Conservation (phyloP, 2,113 vertebrate species). For the Chaetodon auriga region DNA sequence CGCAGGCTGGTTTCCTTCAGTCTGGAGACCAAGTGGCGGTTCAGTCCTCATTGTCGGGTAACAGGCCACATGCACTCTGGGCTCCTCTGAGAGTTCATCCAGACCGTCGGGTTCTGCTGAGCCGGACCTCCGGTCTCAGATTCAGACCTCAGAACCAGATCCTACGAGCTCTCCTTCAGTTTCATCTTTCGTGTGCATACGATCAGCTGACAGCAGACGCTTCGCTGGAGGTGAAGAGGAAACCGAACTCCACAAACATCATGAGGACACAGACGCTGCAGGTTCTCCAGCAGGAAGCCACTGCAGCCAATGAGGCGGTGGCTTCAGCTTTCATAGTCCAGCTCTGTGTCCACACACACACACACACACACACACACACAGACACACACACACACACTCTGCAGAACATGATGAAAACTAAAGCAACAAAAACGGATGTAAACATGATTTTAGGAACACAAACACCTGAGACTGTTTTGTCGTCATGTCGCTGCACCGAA, state of each 20-base stretch:
- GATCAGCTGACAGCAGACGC: background rate
- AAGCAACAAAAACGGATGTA: slow-evolving; percentile 70
- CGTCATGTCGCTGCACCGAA: background rate
- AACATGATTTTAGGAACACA: slow-evolving; percentile 68
- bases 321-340: slow-evolving; percentile 83
- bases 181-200: slow-evolving; percentile 30
- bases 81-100: no score
- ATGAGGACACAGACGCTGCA: slow-evolving; percentile 58
- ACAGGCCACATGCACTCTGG: no score
- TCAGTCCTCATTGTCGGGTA: no score
- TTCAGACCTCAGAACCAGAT: background rate
- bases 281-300: slow-evolving; percentile 76
- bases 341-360: slow-evolving; percentile 48
- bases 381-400: slow-evolving; percentile 14
- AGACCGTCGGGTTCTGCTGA: background rate
- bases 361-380: background rate
- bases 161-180: slow-evolving; percentile 1
- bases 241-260: background rate
- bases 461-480: slow-evolving; percentile 68
- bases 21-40: no score
- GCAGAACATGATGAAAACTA: background rate
- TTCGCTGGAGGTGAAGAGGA: slow-evolving; percentile 7
- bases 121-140: slow-evolving; percentile 4
- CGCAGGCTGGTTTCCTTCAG: no score
- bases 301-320: background rate